Evolutionary conservation across 2,113 vertebrate species (phyloP).

Genomic region (Bostrychus sinensis): DNA sequence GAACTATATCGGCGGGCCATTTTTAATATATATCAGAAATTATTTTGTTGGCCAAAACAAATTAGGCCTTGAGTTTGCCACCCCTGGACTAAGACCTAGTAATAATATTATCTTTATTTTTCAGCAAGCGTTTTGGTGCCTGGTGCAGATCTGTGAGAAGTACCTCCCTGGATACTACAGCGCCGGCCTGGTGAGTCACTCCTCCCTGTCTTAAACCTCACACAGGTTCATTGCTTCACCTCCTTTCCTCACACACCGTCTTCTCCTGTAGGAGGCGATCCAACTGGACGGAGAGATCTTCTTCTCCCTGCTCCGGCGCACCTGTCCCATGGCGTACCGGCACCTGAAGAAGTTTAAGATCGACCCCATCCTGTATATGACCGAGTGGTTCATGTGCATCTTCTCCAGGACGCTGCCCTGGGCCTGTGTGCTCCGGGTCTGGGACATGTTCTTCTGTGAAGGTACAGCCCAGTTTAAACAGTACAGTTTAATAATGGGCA

Average conservation of each 20-base stretch:
- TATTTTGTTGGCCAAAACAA: too few relatives aligned
- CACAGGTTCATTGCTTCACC: neutral
- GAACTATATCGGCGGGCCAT: too few relatives aligned
- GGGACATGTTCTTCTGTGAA: conserved; percentile 98
- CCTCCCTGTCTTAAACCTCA: neutral
- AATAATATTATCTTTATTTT: conserved; percentile 23
- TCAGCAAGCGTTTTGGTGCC: conserved; percentile 95
- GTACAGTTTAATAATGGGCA: too few relatives aligned
- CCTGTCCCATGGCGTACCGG: conserved; percentile 87
- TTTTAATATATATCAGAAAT: too few relatives aligned
- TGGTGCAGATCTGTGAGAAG: conserved; percentile 93
- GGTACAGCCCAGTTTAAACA: conserved; percentile 80
- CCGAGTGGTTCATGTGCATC: conserved; percentile 95
- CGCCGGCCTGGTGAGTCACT: conserved; percentile 86
- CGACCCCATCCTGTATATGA: conserved; percentile 93
- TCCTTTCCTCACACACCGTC: neutral
- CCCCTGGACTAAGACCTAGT: too few relatives aligned
- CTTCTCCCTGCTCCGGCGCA: conserved; percentile 85
- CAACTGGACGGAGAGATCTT: conserved; percentile 93
- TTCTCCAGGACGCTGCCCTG: conserved; percentile 92
- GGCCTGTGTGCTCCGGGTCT: conserved; percentile 88
- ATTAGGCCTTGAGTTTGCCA: too few relatives aligned
- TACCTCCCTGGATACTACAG: conserved; percentile 94
- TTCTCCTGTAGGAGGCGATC: conserved; percentile 84
- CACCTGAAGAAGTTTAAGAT: conserved; percentile 91